Percentiles rank a stretch among this genome's conserved stretches.
Conservation (phyloP, 2,888 invertebrate genomes). For the Nowickia ferox region DNA sequence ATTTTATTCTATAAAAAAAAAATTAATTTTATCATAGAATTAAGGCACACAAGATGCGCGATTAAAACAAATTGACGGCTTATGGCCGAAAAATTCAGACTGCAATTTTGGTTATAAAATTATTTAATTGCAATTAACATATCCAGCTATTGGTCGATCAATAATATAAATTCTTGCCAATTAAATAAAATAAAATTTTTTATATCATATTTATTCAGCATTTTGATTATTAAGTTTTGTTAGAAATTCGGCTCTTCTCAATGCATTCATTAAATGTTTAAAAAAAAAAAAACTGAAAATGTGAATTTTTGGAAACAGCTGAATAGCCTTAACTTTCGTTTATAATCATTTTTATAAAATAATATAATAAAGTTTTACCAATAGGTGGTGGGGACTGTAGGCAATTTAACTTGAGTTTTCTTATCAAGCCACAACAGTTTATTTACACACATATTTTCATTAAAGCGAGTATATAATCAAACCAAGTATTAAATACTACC, state of each 20-base stretch:
- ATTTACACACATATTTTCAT: conserved; percentile 14
- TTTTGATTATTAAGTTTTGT: conserved; percentile 60
- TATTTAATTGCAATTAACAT: no score
- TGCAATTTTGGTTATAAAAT: no score
- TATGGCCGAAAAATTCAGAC: no score
- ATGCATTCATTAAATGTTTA: conserved; percentile 34
- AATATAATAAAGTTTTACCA: conserved; percentile 30
- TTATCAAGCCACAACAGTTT: conserved; percentile 2
- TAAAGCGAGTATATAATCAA: not conserved
- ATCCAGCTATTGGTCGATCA: no score
- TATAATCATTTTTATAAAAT: conserved; percentile 12
- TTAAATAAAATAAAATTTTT: not conserved
- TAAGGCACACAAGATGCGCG: no score
- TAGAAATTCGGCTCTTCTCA: conserved; percentile 59
- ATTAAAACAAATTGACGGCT: no score
- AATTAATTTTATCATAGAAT: no score
- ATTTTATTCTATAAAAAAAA: no score
- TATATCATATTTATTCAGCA: conserved; percentile 20
- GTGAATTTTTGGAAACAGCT: conserved; percentile 66
- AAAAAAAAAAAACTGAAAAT: not conserved
- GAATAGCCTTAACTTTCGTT: conserved; percentile 43
- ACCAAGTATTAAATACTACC: conserved; percentile 69
- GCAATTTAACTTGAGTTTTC: conserved; percentile 20
- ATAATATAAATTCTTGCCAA: conserved; percentile 51
- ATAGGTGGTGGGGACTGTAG: conserved; percentile 63